These are phyloP conservation scores for Crypturellus undulatus DNA, from an alignment of 2,113 vertebrate genomes.

Conservation along the genomic window DNA sequence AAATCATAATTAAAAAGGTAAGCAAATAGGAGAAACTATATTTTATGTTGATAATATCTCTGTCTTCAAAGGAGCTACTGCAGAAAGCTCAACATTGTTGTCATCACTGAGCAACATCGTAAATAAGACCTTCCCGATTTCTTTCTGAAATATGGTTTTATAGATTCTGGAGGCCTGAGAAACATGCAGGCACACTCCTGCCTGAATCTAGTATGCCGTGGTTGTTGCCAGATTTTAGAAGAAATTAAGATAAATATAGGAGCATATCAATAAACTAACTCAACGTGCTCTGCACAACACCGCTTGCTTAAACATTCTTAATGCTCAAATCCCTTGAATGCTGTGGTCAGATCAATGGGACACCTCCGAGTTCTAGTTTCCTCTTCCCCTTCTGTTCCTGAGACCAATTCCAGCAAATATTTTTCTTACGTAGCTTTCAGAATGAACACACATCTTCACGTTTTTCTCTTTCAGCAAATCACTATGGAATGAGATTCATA, in stretches of 20 bases:
- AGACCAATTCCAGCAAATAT: background rate
- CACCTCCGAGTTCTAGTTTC: background rate
- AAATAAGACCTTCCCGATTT: background rate
- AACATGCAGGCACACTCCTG: fast-evolving
- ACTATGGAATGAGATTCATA: fast-evolving
- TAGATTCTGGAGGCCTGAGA: background rate
- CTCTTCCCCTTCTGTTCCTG: background rate
- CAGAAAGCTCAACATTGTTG: background rate
- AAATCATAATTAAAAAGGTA: background rate
- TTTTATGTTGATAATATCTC: background rate
- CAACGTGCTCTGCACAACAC: background rate
- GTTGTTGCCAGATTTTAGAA: background rate
- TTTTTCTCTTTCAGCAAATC: background rate
- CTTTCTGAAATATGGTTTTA: background rate
- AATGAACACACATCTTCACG: background rate
- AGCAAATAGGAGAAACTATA: background rate
- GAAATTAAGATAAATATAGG: background rate
- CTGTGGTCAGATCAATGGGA: background rate
- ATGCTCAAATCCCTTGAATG: background rate
- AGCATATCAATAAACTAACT: background rate
- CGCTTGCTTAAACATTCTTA: background rate
- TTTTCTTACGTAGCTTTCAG: background rate
- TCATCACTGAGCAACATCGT: background rate
- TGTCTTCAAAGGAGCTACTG: background rate
- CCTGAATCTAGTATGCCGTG: background rate